Conservation (phyloP, 2,113 vertebrate genomes). For the Phalacrocorax aristotelis region DNA sequence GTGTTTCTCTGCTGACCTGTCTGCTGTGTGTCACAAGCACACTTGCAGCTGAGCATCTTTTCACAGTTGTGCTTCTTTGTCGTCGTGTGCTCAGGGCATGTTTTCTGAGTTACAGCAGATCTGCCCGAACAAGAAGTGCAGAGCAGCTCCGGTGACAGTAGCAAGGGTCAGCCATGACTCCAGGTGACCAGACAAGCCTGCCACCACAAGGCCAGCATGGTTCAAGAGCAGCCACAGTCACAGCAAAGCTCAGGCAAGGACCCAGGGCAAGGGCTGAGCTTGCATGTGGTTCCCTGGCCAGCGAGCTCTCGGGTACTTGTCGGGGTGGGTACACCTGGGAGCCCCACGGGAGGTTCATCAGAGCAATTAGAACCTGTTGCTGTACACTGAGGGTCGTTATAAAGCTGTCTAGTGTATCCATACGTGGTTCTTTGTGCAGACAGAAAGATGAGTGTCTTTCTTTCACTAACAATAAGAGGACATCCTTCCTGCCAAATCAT, state of each 20-base stretch:
- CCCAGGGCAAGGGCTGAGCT: neutral
- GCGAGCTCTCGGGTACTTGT: fast-evolving
- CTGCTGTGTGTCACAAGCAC: neutral
- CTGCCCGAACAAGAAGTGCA: neutral
- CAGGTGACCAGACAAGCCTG: neutral
- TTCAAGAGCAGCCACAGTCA: neutral
- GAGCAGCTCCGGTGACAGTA: fast-evolving
- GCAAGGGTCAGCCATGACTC: neutral
- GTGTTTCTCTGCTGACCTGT: neutral
- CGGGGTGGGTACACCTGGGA: too few species aligned
- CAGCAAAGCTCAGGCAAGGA: neutral
- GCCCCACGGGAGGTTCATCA: neutral
- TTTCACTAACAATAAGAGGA: neutral
- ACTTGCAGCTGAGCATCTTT: neutral
- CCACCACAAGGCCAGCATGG: neutral
- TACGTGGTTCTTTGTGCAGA: neutral
- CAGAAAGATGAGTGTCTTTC: neutral
- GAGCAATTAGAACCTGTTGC: neutral
- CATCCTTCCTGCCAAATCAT: neutral
- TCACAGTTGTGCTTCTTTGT: neutral
- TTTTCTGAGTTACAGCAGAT: too few species aligned
- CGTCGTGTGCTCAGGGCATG: fast-evolving
- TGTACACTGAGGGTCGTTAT: neutral
- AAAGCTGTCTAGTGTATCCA: neutral
- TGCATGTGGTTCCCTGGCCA: neutral